Conservation (phyloP, 1,140 invertebrate genomes). For the Thaumatotibia leucotreta region DNA sequence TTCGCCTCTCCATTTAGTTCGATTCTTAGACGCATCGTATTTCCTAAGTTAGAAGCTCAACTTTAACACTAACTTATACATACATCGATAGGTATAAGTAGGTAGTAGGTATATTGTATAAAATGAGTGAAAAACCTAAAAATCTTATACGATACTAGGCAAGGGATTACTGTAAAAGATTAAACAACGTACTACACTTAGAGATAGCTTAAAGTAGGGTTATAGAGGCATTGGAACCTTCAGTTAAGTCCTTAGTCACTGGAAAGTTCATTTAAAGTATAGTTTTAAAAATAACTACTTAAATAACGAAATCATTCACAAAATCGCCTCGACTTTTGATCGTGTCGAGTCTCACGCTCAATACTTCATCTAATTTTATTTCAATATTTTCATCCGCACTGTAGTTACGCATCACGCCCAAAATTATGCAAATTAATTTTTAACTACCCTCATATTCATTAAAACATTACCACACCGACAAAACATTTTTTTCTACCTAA, state of each 20-base stretch:
- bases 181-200: constrained; percentile 67
- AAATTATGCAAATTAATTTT: constrained; percentile 9
- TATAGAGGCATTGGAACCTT: constrained; percentile 32
- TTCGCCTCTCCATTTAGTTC: background rate
- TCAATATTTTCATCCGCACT: background rate
- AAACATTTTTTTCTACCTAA: constrained; percentile 67
- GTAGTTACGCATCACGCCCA: constrained; percentile 2
- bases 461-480: constrained; percentile 51
- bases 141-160: constrained; percentile 65
- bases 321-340: background rate
- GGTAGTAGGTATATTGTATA: constrained; percentile 67
- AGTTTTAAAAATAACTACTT: background rate
- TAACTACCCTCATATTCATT: constrained; percentile 15
- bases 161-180: constrained; percentile 66
- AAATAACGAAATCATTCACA: background rate
- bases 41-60: constrained; percentile 58
- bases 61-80: constrained; percentile 60
- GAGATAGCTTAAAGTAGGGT: constrained; percentile 67
- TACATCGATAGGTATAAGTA: constrained; percentile 59
- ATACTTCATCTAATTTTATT: background rate
- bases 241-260: background rate
- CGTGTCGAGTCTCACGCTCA: background rate
- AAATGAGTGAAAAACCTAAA: constrained; percentile 74
- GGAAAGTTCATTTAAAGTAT: constrained; percentile 1
- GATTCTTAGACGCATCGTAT: constrained; percentile 20